A percentile compares a stretch with the other conserved stretches of the same genome.
These are phyloP conservation scores for Furcula furcula DNA, from an alignment of 2,888 invertebrate genomes.

Conservation along the genomic window DNA sequence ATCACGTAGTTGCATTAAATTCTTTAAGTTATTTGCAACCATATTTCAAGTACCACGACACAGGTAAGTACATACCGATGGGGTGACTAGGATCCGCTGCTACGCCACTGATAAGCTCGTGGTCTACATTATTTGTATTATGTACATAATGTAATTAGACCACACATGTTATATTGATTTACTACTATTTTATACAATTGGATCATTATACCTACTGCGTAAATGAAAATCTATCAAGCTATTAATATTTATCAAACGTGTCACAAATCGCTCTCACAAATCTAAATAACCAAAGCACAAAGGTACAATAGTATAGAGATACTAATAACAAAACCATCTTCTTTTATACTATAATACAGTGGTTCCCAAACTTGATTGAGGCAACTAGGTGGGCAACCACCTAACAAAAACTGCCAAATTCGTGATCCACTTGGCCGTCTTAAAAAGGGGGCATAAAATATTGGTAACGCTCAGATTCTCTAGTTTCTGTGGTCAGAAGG, in stretches of 20 bases:
- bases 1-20: slow-evolving; percentile 48
- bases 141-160: slow-evolving; percentile 49
- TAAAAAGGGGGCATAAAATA: too few species aligned
- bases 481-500: too few species aligned
- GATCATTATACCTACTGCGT: slow-evolving; percentile 29
- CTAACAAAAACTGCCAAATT: too few species aligned
- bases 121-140: slow-evolving; percentile 56
- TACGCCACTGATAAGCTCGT: slow-evolving; percentile 60
- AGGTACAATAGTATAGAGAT: too few species aligned
- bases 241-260: slow-evolving; percentile 19
- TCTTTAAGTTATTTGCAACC: slow-evolving; percentile 29
- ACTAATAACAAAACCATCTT: too few species aligned
- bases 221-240: slow-evolving; percentile 27
- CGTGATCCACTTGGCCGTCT: too few species aligned
- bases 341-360: too few species aligned
- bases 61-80: slow-evolving; percentile 36
- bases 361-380: too few species aligned
- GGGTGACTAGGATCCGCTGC: slow-evolving; percentile 44
- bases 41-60: slow-evolving; percentile 39
- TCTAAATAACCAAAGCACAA: slow-evolving; percentile 3
- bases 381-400: too few species aligned
- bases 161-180: slow-evolving; percentile 34
- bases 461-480: too few species aligned
- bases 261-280: slow-evolving; percentile 5
- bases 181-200: slow-evolving; percentile 28